Conservation (phyloP, 1,140 invertebrate genomes). For the Lepidurus apus region DNA sequence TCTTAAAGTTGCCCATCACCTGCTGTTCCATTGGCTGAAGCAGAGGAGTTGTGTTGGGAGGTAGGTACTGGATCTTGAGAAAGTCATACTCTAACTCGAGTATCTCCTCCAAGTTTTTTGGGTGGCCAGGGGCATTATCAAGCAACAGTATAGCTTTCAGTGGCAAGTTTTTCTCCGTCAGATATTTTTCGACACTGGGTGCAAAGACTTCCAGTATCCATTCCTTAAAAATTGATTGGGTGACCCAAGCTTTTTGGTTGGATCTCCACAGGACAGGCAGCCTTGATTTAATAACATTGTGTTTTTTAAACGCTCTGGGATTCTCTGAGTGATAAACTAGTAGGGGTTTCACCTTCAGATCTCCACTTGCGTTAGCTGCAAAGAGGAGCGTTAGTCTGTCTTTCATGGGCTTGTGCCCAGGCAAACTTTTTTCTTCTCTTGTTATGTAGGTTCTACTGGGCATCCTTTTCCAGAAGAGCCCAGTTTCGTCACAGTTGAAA, state of each 20-base stretch:
- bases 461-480: too few species aligned
- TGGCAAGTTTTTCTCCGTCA: conserved; percentile 41
- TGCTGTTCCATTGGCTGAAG: conserved; percentile 38
- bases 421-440: conserved; percentile 43
- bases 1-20: conserved; percentile 38
- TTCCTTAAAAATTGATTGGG: conserved; percentile 43
- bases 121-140: conserved; percentile 44
- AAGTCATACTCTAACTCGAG: conserved; percentile 38
- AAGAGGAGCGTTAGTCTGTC: conserved; percentile 47
- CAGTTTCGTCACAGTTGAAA: too few species aligned
- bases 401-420: conserved; percentile 47
- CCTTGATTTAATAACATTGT: conserved; percentile 39
- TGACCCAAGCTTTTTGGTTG: conserved; percentile 47
- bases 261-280: conserved; percentile 46
- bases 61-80: conserved; percentile 37
- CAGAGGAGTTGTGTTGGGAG: conserved; percentile 36
- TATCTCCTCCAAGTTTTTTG: conserved; percentile 39
- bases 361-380: conserved; percentile 45
- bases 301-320: conserved; percentile 44
- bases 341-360: conserved; percentile 46
- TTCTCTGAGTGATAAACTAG: conserved; percentile 46
- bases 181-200: conserved; percentile 42
- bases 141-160: conserved; percentile 44
- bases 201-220: conserved; percentile 43
- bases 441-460: conserved; percentile 37